Evolutionary conservation across 2,888 invertebrate species (phyloP).

Genomic region (Acrobeloides nanus): DNA sequence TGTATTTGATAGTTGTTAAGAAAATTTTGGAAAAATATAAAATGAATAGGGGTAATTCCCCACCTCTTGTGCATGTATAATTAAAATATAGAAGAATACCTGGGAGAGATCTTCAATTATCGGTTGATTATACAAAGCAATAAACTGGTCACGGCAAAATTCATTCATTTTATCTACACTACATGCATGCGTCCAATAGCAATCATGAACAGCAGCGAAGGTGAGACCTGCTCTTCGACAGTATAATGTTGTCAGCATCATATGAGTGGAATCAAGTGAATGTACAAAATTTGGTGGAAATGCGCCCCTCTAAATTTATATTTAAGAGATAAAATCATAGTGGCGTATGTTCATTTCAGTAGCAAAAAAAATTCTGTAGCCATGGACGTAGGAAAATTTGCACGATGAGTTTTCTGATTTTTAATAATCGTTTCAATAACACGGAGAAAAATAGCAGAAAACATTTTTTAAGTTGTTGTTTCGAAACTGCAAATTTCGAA

Average conservation of each 20-base stretch:
- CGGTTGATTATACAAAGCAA: slow-evolving; percentile 84
- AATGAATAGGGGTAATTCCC: not conserved
- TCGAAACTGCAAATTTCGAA: too few relatives aligned
- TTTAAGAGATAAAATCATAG: too few relatives aligned
- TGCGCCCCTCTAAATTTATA: slow-evolving; percentile 66
- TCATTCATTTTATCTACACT: slow-evolving; percentile 79
- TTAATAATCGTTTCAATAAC: too few relatives aligned
- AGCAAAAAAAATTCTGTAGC: too few relatives aligned
- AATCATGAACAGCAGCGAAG: slow-evolving; percentile 96
- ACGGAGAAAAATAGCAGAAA: too few relatives aligned
- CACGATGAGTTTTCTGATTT: too few relatives aligned
- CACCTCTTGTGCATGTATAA: too few relatives aligned
- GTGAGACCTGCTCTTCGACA: slow-evolving; percentile 73
- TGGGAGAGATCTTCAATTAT: slow-evolving; percentile 71
- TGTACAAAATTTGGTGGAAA: slow-evolving; percentile 99
- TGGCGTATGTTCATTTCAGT: too few relatives aligned
- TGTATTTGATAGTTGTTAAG: too few relatives aligned
- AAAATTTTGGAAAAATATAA: not conserved
- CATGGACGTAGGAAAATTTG: too few relatives aligned
- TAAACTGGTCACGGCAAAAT: slow-evolving; percentile 94
- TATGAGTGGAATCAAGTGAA: slow-evolving; percentile 93
- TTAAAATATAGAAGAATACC: slow-evolving; percentile 58
- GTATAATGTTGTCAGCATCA: slow-evolving; percentile 93
- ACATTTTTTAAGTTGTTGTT: too few relatives aligned
- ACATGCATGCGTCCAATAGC: slow-evolving; percentile 94